phyloP scores from a whole-genome alignment of 23 tunicate genomes.

The Clavelina lepadiformis region DNA sequence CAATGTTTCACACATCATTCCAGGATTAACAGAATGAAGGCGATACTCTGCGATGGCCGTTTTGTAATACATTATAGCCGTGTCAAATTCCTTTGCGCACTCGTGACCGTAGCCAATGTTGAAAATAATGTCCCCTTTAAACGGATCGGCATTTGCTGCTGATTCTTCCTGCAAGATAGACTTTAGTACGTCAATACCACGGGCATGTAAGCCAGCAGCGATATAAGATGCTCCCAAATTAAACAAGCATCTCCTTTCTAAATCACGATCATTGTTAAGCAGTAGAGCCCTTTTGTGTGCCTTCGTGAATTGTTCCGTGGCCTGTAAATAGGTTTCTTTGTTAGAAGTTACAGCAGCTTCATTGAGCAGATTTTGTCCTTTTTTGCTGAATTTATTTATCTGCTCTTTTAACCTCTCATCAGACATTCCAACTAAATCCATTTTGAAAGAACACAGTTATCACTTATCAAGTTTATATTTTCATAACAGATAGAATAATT shows the following conservation, averaged over 20 bases:
- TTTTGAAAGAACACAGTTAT: too few relatives aligned
- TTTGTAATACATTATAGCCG: slow-evolving; percentile 28
- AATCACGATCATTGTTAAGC: slow-evolving; percentile 34
- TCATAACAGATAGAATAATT: too few relatives aligned
- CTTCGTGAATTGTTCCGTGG: too few relatives aligned
- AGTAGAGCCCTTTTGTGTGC: slow-evolving; percentile 60
- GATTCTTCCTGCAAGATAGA: slow-evolving; percentile 2
- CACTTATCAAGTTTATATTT: too few relatives aligned
- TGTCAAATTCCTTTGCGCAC: slow-evolving; percentile 28
- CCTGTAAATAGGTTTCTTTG: too few relatives aligned
- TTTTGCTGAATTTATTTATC: too few relatives aligned
- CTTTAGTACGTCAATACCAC: slow-evolving; percentile 38
- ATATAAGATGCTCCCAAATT: slow-evolving; percentile 68
- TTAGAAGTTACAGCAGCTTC: too few relatives aligned
- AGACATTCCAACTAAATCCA: too few relatives aligned
- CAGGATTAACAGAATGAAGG: neutral
- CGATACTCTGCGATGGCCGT: slow-evolving; percentile 27
- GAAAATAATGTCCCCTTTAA: slow-evolving; percentile 46
- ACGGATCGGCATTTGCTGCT: slow-evolving; percentile 2
- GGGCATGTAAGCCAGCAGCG: slow-evolving; percentile 33
- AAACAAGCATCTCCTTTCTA: slow-evolving; percentile 37
- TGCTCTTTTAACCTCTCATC: too few relatives aligned
- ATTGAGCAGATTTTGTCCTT: too few relatives aligned
- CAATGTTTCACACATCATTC: slow-evolving; percentile 25
- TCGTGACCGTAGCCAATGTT: slow-evolving; percentile 63